A percentile compares a stretch with the other conserved stretches of the same genome.
These are phyloP conservation scores for Vulpes lagopus DNA, from an alignment of 2,113 vertebrate species.

Conservation along the genomic window DNA sequence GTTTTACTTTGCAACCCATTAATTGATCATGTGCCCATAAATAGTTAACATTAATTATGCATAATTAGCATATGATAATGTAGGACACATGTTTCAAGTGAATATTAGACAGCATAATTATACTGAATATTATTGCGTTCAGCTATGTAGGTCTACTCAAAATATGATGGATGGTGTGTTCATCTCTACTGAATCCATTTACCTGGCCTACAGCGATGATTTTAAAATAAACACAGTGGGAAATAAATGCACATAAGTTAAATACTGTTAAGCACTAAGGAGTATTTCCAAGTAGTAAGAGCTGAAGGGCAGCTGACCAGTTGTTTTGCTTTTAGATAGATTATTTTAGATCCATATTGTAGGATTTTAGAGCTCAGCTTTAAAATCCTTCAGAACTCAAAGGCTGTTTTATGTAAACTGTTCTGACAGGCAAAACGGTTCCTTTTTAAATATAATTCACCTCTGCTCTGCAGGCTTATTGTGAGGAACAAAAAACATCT, in stretches of 20 bases:
- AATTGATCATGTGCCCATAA: conserved; percentile 92
- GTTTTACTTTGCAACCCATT: conserved; percentile 91
- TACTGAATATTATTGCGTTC: conserved; percentile 87
- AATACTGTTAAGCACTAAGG: conserved; percentile 76
- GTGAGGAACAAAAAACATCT: conserved; percentile 52
- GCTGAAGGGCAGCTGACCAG: conserved; percentile 81
- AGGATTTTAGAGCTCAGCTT: conserved; percentile 84
- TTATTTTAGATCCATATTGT: conserved; percentile 82
- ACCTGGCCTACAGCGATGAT: conserved; percentile 85
- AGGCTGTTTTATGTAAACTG: conserved; percentile 76
- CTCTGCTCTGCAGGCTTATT: conserved; percentile 37
- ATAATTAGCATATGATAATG: conserved; percentile 98
- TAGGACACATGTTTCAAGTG: conserved; percentile 94
- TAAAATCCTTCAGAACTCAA: conserved; percentile 84
- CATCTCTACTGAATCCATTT: conserved; percentile 85
- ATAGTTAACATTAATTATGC: conserved; percentile 96
- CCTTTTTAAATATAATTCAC: conserved; percentile 70
- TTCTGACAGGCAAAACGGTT: conserved; percentile 36
- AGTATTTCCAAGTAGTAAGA: conserved; percentile 72
- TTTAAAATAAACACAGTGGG: conserved; percentile 85
- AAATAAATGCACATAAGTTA: conserved; percentile 84
- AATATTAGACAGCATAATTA: conserved; percentile 96
- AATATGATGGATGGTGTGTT: conserved; percentile 87
- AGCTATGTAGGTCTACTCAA: conserved; percentile 82
- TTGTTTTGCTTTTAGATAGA: conserved; percentile 82